Percentiles rank a stretch among this genome's conserved stretches.
Evolutionary conservation across 2,888 invertebrate genomes (phyloP).

Genomic region (Maniola hyperantus): DNA sequence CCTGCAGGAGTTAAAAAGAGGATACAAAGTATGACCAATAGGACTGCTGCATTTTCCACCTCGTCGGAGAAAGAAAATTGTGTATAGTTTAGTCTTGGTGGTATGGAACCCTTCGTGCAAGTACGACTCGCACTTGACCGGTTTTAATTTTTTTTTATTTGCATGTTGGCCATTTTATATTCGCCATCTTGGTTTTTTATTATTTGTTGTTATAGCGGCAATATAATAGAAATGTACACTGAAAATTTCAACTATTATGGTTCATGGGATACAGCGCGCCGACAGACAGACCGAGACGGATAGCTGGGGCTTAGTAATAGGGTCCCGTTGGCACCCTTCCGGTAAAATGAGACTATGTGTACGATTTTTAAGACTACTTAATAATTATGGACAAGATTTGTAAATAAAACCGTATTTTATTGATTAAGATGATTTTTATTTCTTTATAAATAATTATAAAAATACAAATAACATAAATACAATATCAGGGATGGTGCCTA

Average conservation of each 20-base stretch:
- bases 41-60: constrained; percentile 55
- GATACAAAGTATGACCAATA: constrained; percentile 57
- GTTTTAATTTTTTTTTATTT: too few species aligned
- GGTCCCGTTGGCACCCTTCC: too few species aligned
- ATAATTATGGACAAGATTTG: neutral
- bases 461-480: neutral
- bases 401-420: constrained; percentile 16
- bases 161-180: too few species aligned
- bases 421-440: neutral
- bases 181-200: too few species aligned
- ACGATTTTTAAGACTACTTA: neutral
- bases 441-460: constrained; percentile 13
- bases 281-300: too few species aligned
- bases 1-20: constrained; percentile 78
- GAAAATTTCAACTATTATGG: too few species aligned
- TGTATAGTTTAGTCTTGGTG: constrained; percentile 83
- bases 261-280: too few species aligned
- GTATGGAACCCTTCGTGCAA: constrained; percentile 86
- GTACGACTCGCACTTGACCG: too few species aligned
- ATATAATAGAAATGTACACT: too few species aligned
- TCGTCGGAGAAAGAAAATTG: constrained; percentile 73
- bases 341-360: neutral
- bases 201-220: too few species aligned
- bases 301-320: too few species aligned
- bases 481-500: too few species aligned